phyloP scores from a whole-genome alignment of 2,888 invertebrate genomes.

The Melikaiella ostensackeni region DNA sequence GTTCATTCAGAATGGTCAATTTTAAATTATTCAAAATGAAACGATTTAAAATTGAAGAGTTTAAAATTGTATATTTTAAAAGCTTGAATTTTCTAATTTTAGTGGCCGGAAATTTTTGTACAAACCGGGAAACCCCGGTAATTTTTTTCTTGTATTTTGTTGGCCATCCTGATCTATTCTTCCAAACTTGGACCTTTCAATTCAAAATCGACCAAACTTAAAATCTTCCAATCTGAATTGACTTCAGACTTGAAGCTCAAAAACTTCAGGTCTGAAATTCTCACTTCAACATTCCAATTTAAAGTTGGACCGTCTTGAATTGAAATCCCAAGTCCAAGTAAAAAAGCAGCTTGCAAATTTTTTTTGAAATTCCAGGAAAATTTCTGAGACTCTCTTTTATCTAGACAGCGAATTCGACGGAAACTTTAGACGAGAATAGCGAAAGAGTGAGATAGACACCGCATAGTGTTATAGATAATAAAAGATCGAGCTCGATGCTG shows the following conservation, averaged over 20 bases:
- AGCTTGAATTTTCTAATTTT: no score
- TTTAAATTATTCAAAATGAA: no score
- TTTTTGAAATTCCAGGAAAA: neutral
- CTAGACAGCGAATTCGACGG: conserved; percentile 6
- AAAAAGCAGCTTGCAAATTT: neutral
- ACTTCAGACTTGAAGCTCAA: neutral
- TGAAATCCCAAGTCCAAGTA: neutral
- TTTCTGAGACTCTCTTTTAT: neutral
- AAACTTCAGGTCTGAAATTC: neutral
- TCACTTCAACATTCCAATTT: conserved; percentile 17
- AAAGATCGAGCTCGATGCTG: conserved; percentile 50
- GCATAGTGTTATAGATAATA: conserved; percentile 40
- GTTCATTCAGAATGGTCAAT: no score
- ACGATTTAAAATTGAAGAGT: no score
- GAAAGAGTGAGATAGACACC: conserved; percentile 35
- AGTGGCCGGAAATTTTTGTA: no score
- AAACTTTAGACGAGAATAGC: conserved; percentile 23
- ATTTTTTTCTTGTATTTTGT: no score
- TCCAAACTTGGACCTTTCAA: neutral
- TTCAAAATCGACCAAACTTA: neutral
- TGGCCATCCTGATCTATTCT: no score
- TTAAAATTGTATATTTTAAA: no score
- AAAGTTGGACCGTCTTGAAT: neutral
- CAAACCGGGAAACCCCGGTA: no score
- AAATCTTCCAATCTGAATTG: conserved; percentile 7